These are phyloP conservation scores for Emmelina monodactyla DNA, from an alignment of 2,888 invertebrate species.

Conservation along the genomic window DNA sequence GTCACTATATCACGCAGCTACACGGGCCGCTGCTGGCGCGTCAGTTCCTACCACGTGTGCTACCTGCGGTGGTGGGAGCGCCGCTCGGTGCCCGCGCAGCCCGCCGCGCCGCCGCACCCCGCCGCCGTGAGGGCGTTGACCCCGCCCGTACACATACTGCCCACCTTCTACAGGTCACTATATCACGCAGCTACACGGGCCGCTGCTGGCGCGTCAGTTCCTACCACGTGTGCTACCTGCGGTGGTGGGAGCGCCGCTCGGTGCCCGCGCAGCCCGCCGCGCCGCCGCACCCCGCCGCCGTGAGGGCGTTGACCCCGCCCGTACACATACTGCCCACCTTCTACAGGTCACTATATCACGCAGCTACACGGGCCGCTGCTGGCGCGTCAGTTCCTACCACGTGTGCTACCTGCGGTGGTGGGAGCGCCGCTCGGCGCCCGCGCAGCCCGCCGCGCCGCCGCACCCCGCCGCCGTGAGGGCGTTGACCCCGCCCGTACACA, in stretches of 20 bases:
- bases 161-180: constrained; percentile 45
- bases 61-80: constrained; percentile 91
- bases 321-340: constrained; percentile 42
- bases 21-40: constrained; percentile 86
- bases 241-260: constrained; percentile 88
- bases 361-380: constrained; percentile 79
- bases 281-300: constrained; percentile 41
- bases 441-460: constrained; percentile 63
- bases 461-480: constrained; percentile 48
- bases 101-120: constrained; percentile 41
- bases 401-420: constrained; percentile 91
- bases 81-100: constrained; percentile 73
- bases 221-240: constrained; percentile 80
- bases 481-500: constrained; percentile 47
- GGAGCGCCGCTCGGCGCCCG: constrained; percentile 75
- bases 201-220: constrained; percentile 90
- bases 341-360: constrained; percentile 44
- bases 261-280: constrained; percentile 69
- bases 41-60: constrained; percentile 80
- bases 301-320: constrained; percentile 46
- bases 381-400: constrained; percentile 86
- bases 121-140: constrained; percentile 48
- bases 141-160: constrained; percentile 44
- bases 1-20: constrained; percentile 72
- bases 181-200: constrained; percentile 77